Base-by-base conservation (phyloP, 2,113 vertebrate species). In the Chauna torquata region DNA sequence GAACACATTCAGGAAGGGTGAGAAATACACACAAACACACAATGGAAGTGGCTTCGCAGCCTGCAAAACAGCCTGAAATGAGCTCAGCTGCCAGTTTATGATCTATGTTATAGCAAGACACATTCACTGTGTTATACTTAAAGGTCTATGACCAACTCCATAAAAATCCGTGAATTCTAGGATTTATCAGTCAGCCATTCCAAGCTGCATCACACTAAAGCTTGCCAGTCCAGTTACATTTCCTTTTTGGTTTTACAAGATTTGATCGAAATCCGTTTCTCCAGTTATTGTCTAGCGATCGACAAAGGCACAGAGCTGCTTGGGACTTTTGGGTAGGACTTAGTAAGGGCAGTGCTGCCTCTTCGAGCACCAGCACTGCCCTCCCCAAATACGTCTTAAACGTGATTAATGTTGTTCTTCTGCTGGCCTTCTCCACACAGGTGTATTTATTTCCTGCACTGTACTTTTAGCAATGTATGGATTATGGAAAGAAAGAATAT, bases 21-120 rank as follows among this genome's bases (percentile, higher is more conserved):
- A 86, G 77, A 59, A 94, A 94, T 34, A 25, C 82, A 86, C 54
- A 82, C 61, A 80, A 86, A 61, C 50, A 91, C 49, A 79, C 91
- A 95, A 95, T 97, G 91, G 94, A 95, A 94, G 95, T 94, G 85
- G 87, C 89, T 98, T 96, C 95, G 47, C 94, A 97, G 95, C 92
- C 94, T 8, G 81, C 96, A 95, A 92, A 98, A 74, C 92, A 59
- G 95, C 88, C 86, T 86, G 77, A 88, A 94, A 91, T 87, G 95
- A 96, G 93, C 79, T 92, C 74, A 32, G 87, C 66, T 68, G 93
- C 96, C 69, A 68, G 87, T 97, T 98, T 97, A 89, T 94, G 97
- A 94, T 85, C 92, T 95, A 34, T 88, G 57, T 97, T 92, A 97
- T 6, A 95, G 95, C 76, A 90, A 91, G 92, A 82, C 81, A 96